These are phyloP conservation scores for Osedax fenrisi DNA, from an alignment of 2,888 invertebrate genomes.

Conservation along the genomic window DNA sequence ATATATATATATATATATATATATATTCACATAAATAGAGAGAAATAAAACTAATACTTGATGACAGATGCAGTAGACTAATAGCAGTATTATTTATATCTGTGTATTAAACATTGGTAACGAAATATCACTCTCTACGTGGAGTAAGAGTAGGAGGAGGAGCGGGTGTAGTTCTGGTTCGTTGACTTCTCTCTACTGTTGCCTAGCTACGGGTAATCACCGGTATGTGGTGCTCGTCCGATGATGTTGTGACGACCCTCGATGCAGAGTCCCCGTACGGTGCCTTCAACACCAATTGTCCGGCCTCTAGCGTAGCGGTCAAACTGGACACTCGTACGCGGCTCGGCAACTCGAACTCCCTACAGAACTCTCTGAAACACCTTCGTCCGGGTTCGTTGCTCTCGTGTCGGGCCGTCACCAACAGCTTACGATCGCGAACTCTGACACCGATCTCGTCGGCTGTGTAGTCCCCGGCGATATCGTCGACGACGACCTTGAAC, in stretches of 20 bases:
- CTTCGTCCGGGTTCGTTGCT: slow-evolving; percentile 45
- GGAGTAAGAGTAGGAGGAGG: too few species aligned
- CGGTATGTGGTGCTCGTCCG: background rate
- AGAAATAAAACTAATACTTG: too few species aligned
- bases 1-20: too few species aligned
- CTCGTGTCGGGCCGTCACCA: slow-evolving; percentile 48
- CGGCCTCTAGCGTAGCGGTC: slow-evolving; percentile 46
- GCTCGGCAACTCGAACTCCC: slow-evolving; percentile 49
- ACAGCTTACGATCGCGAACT: slow-evolving; percentile 42
- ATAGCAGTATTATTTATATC: too few species aligned
- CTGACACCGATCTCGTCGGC: slow-evolving; percentile 44
- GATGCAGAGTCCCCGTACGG: slow-evolving; percentile 35
- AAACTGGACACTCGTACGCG: slow-evolving; percentile 47
- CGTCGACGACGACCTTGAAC: slow-evolving; percentile 42
- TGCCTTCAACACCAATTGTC: slow-evolving; percentile 48
- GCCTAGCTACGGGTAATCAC: background rate
- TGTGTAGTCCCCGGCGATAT: slow-evolving; percentile 42
- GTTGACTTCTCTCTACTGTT: too few species aligned
- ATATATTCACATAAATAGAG: too few species aligned
- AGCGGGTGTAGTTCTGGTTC: too few species aligned
- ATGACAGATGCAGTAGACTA: too few species aligned
- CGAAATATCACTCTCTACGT: too few species aligned
- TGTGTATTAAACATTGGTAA: too few species aligned
- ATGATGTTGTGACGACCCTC: background rate
- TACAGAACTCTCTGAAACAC: slow-evolving; percentile 48